phyloP scores from a whole-genome alignment of 1,140 invertebrate genomes.

The Drosophila tani region DNA sequence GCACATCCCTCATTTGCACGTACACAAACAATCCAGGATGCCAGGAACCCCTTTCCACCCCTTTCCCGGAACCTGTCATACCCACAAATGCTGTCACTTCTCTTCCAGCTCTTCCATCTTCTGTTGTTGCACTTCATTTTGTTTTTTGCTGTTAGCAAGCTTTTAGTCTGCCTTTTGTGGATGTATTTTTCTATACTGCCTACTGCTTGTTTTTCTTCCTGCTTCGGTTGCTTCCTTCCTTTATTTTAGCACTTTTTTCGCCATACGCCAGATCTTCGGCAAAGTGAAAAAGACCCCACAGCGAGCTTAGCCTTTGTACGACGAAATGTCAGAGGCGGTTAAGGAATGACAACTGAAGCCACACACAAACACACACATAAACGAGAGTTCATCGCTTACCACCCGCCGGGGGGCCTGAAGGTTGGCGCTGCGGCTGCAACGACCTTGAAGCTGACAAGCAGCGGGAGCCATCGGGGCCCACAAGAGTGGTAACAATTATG shows the following conservation, averaged over 20 bases:
- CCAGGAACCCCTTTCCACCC: neutral
- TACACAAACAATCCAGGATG: neutral
- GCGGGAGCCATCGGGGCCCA: slow-evolving; percentile 23
- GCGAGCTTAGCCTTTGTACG: slow-evolving; percentile 28
- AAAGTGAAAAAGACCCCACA: slow-evolving; percentile 11
- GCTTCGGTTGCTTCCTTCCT: slow-evolving; percentile 25
- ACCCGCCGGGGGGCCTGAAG: slow-evolving; percentile 33
- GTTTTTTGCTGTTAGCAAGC: slow-evolving; percentile 43
- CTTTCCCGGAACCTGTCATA: slow-evolving; percentile 14
- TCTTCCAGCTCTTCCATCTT: slow-evolving; percentile 4
- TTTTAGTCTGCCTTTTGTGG: slow-evolving; percentile 62
- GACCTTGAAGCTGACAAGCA: slow-evolving; percentile 36
- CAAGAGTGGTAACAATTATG: slow-evolving; percentile 22
- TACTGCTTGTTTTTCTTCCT: slow-evolving; percentile 29
- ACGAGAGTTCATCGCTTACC: slow-evolving; percentile 20
- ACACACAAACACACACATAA: slow-evolving; percentile 14
- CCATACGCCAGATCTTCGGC: slow-evolving; percentile 21
- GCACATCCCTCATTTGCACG: slow-evolving; percentile 42
- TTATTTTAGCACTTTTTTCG: slow-evolving; percentile 21
- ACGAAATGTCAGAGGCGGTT: slow-evolving; percentile 39
- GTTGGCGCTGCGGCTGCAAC: slow-evolving; percentile 35
- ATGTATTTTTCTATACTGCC: slow-evolving; percentile 34
- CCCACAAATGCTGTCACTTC: slow-evolving; percentile 32
- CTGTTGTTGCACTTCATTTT: slow-evolving; percentile 12
- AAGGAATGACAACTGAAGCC: slow-evolving; percentile 37